Evolutionary conservation across 2,113 vertebrate species (phyloP).

Genomic region (Clarias macrocephalus): DNA sequence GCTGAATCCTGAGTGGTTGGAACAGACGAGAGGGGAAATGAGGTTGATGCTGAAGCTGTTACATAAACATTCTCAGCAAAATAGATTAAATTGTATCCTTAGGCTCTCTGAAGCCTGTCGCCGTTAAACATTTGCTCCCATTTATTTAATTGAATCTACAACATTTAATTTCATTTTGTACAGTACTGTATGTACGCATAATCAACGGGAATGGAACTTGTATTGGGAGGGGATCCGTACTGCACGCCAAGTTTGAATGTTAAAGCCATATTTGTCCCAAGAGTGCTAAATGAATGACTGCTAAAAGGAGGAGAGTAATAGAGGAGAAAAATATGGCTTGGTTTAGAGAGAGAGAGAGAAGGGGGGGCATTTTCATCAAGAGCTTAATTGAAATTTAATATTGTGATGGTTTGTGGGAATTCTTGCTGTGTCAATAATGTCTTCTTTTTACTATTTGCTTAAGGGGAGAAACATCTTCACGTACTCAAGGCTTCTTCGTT

Average conservation of each 20-base stretch:
- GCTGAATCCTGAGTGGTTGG: too few relatives aligned
- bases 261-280: not conserved
- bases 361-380: not conserved
- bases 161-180: too few relatives aligned
- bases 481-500: not conserved
- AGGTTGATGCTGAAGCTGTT: too few relatives aligned
- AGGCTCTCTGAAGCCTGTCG: too few relatives aligned
- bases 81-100: too few relatives aligned
- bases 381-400: not conserved
- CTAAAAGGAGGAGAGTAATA: not conserved
- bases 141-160: too few relatives aligned
- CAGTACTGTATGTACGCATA: not conserved
- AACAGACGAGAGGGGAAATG: too few relatives aligned
- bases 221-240: not conserved
- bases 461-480: not conserved
- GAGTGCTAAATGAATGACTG: not conserved
- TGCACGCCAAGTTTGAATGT: not conserved
- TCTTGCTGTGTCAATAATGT: constrained; percentile 10
- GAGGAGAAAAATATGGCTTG: not conserved
- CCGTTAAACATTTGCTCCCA: too few relatives aligned
- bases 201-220: not conserved
- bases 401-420: not conserved
- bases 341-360: not conserved
- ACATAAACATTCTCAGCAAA: too few relatives aligned
- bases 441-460: not conserved